phyloP scores from a whole-genome alignment of 23 tunicate species.

The Styela plicata region DNA sequence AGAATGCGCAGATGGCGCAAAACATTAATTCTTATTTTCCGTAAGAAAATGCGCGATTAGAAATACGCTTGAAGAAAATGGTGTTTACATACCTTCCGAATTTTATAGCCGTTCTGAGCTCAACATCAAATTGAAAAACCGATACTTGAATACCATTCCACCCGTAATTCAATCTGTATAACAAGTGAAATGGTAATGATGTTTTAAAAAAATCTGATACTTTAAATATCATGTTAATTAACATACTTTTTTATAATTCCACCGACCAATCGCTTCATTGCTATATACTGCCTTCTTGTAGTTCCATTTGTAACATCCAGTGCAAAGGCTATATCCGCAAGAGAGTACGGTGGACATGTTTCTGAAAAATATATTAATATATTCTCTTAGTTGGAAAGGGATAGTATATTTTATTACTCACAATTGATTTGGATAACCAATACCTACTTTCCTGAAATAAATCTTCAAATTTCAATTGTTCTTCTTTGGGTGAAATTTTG shows the following conservation, averaged over 20 bases:
- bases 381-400: no score
- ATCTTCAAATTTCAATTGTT: background rate
- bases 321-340: conserved; percentile 29
- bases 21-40: no score
- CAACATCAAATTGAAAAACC: conserved; percentile 19
- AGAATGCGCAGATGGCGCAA: no score
- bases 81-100: conserved; percentile 28
- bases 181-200: no score
- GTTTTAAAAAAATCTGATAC: no score
- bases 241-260: conserved; percentile 7
- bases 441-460: conserved; percentile 11
- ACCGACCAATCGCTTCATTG: conserved; percentile 25
- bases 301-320: conserved; percentile 14
- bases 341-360: conserved; percentile 16
- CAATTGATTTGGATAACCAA: no score
- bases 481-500: background rate
- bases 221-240: no score
- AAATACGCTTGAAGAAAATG: no score
- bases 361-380: no score
- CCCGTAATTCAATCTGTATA: conserved; percentile 16
- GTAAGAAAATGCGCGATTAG: no score
- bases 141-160: conserved; percentile 21
- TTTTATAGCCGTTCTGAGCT: conserved; percentile 1
- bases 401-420: no score
- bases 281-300: conserved; percentile 7